Base-by-base conservation (phyloP, 1,140 invertebrate genomes). In the Helicoverpa armigera region DNA sequence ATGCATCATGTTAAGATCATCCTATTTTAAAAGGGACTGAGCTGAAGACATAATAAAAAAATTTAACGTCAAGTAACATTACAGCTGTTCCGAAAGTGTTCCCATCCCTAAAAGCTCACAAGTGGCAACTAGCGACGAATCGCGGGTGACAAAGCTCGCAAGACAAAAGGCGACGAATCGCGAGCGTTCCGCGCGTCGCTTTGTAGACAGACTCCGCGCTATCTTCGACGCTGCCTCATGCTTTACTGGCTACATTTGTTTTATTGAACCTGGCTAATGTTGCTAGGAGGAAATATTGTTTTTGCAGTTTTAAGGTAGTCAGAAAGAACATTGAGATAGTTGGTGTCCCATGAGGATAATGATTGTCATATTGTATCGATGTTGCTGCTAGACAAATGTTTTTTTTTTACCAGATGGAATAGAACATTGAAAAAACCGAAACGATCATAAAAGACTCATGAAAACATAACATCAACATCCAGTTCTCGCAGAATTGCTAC, bases 151-250 rank as follows among this genome's bases (percentile, higher is more conserved):
- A 80, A 73, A 73, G 78, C 69, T 56, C 54, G n/a, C 18, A 80
- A 80, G 78, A 80, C 69, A 73, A 80, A 80, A 67, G 78, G 69
- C 56, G 48, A 60, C 58, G 48, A 63, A 77, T 63, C 56, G 69
- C 67, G 58, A 70, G 16, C 67, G 53, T 60, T 72, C 67, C 14
- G 35, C 16, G 16, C 72, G 53, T 56, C 53, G 48, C 48, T 63
- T 43, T 65, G 60, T 76, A 18, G 53, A 43, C 58, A 56, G 65
- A 16, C 5, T 35, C 16, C 31, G 35, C 53, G 29, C 51, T 73
- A 73, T 73, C 70, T 56, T 56, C 70, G 54, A 43, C 53, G 29
- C 14, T 53, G 2, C 14, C 16, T 31, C 23, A 69, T 72, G 50
- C 51, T 53, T 72, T 54, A 43, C 54, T 73, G 69, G 29, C 43